Evolutionary conservation across 1,140 invertebrate genomes (phyloP).

Genomic region (Caenorhabditis inopinata): DNA sequence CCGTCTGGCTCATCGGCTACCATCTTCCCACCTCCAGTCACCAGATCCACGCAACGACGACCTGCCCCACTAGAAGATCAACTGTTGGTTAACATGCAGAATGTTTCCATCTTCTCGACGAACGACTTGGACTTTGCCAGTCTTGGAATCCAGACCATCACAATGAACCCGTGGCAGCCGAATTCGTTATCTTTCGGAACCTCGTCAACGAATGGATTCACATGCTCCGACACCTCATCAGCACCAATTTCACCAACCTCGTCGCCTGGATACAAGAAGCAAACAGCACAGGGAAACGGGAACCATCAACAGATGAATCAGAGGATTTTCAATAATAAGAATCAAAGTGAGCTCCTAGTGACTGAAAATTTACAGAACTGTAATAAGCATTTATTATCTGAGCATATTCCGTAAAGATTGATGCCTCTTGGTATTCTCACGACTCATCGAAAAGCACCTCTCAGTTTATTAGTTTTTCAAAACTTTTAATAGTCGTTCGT

Average conservation of each 20-base stretch:
- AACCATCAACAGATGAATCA: not conserved
- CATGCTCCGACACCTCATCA: not conserved
- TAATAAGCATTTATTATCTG: too few relatives aligned
- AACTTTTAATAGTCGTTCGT: not conserved
- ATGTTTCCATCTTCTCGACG: not conserved
- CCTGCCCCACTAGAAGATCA: conserved; percentile 3
- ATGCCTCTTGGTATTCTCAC: too few relatives aligned
- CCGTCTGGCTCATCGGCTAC: not conserved
- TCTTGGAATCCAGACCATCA: not conserved
- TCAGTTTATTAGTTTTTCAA: too few relatives aligned
- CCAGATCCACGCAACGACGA: not conserved
- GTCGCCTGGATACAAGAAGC: not conserved
- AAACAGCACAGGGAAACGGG: not conserved
- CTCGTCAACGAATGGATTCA: not conserved
- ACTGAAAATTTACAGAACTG: too few relatives aligned
- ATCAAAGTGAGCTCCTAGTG: not conserved
- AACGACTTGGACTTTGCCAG: not conserved
- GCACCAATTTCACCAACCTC: not conserved
- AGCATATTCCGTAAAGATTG: too few relatives aligned
- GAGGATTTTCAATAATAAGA: not conserved
- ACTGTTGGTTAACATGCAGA: not conserved
- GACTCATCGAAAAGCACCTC: too few relatives aligned
- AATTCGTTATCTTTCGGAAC: not conserved
- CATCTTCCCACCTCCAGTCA: not conserved
- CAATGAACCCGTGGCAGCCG: not conserved